These are phyloP conservation scores for Tinea pellionella DNA, from an alignment of 2,888 invertebrate genomes.

Conservation along the genomic window DNA sequence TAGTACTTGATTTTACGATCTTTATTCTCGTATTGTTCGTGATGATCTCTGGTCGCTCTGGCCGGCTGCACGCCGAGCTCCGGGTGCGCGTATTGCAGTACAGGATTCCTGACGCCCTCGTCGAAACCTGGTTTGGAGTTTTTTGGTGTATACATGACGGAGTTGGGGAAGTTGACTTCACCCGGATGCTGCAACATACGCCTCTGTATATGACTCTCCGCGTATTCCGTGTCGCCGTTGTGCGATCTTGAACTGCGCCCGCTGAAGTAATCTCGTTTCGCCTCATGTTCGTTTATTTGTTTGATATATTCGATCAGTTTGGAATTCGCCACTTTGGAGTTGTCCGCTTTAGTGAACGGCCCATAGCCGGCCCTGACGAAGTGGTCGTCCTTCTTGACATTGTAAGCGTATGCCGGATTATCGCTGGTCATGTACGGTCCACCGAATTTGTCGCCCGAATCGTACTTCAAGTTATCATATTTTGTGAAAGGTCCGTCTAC, in stretches of 20 bases:
- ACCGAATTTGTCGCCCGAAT: conserved; percentile 34
- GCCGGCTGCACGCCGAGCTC: conserved; percentile 83
- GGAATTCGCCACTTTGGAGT: conserved; percentile 67
- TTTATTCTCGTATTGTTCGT: conserved; percentile 38
- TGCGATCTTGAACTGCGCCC: conserved; percentile 62
- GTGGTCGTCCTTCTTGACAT: conserved; percentile 53
- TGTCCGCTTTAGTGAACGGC: conserved; percentile 73
- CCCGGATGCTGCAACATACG: conserved; percentile 79
- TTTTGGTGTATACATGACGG: conserved; percentile 73
- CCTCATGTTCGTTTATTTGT: conserved; percentile 74
- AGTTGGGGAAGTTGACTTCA: conserved; percentile 73
- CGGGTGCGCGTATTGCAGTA: conserved; percentile 83
- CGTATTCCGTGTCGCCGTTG: conserved; percentile 51
- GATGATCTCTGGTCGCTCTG: conserved; percentile 62
- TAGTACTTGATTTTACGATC: conserved; percentile 62
- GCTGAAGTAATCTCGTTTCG: conserved; percentile 70
- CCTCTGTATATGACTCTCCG: conserved; percentile 73
- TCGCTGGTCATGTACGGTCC: conserved; percentile 47
- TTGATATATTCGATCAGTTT: conserved; percentile 75
- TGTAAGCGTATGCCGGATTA: conserved; percentile 43
- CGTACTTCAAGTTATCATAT: conserved; percentile 65
- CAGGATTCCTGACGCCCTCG: conserved; percentile 78
- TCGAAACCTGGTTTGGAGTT: conserved; percentile 73
- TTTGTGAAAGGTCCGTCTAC: conserved; percentile 72
- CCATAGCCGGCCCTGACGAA: conserved; percentile 64